phyloP scores from a whole-genome alignment of 64 coral and sea anemone species.

The Acropora tenuis region DNA sequence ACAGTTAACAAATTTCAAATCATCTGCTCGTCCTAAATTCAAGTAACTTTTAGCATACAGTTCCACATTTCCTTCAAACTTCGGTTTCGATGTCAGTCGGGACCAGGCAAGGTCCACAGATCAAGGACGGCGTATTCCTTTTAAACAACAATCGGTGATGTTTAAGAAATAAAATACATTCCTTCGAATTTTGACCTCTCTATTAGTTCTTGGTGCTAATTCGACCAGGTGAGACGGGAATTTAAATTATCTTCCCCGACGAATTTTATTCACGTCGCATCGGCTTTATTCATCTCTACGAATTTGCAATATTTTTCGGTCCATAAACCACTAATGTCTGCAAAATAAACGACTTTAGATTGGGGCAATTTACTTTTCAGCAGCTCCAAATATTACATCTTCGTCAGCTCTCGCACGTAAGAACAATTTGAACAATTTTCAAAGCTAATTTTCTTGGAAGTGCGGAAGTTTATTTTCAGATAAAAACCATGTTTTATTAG shows the following conservation, averaged over 20 bases:
- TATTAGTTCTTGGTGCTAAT: neutral
- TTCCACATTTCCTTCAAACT: neutral
- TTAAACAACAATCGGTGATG: neutral
- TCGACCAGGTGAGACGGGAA: neutral
- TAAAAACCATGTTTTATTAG: neutral
- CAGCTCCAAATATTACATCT: neutral
- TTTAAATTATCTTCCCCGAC: neutral
- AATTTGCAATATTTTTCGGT: neutral
- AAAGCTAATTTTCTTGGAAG: neutral
- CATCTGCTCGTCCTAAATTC: too few species aligned
- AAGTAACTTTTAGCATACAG: too few species aligned
- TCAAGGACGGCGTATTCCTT: neutral
- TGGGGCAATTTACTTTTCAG: neutral
- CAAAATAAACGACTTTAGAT: slow-evolving; percentile 15
- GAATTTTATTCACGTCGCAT: neutral
- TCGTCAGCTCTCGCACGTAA: neutral
- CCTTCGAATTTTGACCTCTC: neutral
- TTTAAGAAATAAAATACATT: neutral
- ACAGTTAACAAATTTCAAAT: too few species aligned
- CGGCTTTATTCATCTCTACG: slow-evolving; percentile 1
- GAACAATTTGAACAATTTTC: slow-evolving; percentile 4
- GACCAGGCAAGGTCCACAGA: neutral
- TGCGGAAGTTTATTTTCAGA: neutral
- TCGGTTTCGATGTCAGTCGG: neutral
- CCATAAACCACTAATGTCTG: neutral